Conservation (phyloP, 2,888 invertebrate genomes). For the Aleiodes leptofemur region DNA sequence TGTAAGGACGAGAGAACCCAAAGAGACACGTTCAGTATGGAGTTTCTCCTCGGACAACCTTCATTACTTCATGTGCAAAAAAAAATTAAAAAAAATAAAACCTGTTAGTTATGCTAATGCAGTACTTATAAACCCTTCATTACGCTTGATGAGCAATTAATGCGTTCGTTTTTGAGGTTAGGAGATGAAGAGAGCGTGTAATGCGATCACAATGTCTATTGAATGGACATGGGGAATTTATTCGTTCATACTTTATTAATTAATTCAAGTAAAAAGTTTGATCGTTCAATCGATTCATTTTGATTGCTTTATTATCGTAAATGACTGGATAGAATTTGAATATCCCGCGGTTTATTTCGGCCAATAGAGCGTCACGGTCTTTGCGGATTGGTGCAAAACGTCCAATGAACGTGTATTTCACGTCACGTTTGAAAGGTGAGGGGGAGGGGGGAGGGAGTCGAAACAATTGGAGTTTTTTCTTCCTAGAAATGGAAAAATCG, state of each 20-base stretch:
- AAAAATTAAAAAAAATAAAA: conserved; percentile 58
- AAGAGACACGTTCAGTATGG: conserved; percentile 8
- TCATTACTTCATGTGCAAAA: conserved; percentile 23
- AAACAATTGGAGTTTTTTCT: too few species aligned
- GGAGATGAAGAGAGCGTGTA: conserved; percentile 40
- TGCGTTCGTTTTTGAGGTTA: conserved; percentile 60
- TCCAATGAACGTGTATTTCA: too few species aligned
- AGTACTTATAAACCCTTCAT: conserved; percentile 73
- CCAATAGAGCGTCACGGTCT: too few species aligned
- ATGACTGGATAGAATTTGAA: too few species aligned
- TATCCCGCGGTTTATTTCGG: too few species aligned
- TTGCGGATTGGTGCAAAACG: too few species aligned
- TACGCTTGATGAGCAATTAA: conserved; percentile 74
- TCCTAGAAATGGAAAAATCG: too few species aligned
- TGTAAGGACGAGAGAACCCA: conserved; percentile 17
- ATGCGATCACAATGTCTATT: conserved; percentile 43
- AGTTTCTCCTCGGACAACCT: conserved; percentile 12
- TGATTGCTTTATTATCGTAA: too few species aligned
- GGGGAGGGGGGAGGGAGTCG: too few species aligned
- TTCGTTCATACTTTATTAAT: conserved; percentile 48
- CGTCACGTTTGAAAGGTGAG: too few species aligned
- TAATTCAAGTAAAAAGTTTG: conserved; percentile 4
- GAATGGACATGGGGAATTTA: conserved; percentile 36
- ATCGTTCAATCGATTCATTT: too few species aligned
- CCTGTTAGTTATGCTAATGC: conserved; percentile 74